Evolutionary conservation across 2,888 invertebrate genomes (phyloP).

Genomic region (Agonopterix alstromeriana): DNA sequence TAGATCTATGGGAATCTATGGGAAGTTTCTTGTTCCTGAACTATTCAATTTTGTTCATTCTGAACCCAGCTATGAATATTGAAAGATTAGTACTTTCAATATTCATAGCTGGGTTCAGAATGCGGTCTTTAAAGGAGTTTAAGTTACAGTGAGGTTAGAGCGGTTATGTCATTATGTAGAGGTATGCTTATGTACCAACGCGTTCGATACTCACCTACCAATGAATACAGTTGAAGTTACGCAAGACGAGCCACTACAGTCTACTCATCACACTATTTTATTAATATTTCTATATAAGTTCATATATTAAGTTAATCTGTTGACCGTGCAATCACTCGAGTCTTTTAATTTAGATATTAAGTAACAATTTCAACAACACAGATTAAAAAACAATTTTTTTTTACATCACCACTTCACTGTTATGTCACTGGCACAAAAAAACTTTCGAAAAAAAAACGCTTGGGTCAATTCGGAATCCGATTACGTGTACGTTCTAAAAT

Average conservation of each 20-base stretch:
- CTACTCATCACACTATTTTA: background rate
- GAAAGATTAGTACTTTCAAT: no score
- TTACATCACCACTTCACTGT: conserved; percentile 2
- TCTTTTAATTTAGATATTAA: no score
- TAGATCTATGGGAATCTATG: no score
- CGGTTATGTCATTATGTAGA: background rate
- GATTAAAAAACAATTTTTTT: background rate
- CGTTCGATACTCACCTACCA: conserved; percentile 23
- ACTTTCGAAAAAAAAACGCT: conserved; percentile 1
- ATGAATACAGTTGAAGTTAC: conserved; percentile 22
- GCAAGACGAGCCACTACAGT: conserved; percentile 17
- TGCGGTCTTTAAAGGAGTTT: no score
- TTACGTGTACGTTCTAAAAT: conserved; percentile 11
- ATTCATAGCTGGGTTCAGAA: no score
- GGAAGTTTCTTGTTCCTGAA: no score
- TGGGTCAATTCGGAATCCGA: conserved; percentile 2
- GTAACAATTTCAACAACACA: conserved; percentile 6
- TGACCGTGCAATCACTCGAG: no score
- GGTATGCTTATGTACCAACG: no score
- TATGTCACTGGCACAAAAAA: conserved; percentile 3
- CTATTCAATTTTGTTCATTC: no score
- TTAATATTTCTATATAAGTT: conserved; percentile 4
- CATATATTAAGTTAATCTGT: background rate
- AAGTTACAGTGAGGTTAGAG: no score
- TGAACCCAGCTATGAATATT: no score